Conservation (phyloP, 2,113 vertebrate genomes). For the Alces alces region DNA sequence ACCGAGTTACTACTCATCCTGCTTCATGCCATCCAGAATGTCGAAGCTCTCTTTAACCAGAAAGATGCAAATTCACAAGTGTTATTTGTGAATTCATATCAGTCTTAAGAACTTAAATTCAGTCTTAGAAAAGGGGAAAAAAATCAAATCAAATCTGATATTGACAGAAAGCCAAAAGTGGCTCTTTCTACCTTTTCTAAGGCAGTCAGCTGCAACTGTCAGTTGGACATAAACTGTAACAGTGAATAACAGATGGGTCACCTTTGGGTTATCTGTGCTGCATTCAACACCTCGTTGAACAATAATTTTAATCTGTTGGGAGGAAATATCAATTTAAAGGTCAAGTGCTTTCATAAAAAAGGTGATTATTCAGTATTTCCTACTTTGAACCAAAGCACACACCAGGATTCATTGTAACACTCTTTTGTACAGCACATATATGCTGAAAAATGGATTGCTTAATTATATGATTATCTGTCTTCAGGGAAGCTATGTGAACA, state of each 20-base stretch:
- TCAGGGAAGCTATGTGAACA: conserved; percentile 67
- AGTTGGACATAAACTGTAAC: conserved; percentile 51
- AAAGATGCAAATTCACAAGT: conserved; percentile 37
- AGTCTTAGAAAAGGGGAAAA: conserved; percentile 37
- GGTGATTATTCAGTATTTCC: conserved; percentile 80
- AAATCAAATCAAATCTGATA: conserved; percentile 22
- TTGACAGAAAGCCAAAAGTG: conserved; percentile 62
- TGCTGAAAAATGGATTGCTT: conserved; percentile 75
- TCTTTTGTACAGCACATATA: conserved; percentile 74
- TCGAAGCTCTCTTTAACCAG: conserved; percentile 44
- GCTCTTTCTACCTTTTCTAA: conserved; percentile 47
- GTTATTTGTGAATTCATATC: conserved; percentile 72
- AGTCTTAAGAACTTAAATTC: conserved; percentile 60
- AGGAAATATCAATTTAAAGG: conserved; percentile 81
- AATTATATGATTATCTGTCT: conserved; percentile 81
- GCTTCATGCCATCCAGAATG: conserved; percentile 50
- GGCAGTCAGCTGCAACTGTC: conserved; percentile 53
- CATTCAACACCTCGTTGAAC: conserved; percentile 75
- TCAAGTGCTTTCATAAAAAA: conserved; percentile 82
- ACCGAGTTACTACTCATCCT: conserved; percentile 57
- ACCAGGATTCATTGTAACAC: conserved; percentile 75
- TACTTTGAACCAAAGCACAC: conserved; percentile 78
- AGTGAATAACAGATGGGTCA: conserved; percentile 68
- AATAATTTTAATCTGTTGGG: conserved; percentile 76
- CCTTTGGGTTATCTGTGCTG: conserved; percentile 62